These are phyloP conservation scores for Stramonita haemastoma DNA, from an alignment of 2,888 invertebrate species.

Conservation along the genomic window DNA sequence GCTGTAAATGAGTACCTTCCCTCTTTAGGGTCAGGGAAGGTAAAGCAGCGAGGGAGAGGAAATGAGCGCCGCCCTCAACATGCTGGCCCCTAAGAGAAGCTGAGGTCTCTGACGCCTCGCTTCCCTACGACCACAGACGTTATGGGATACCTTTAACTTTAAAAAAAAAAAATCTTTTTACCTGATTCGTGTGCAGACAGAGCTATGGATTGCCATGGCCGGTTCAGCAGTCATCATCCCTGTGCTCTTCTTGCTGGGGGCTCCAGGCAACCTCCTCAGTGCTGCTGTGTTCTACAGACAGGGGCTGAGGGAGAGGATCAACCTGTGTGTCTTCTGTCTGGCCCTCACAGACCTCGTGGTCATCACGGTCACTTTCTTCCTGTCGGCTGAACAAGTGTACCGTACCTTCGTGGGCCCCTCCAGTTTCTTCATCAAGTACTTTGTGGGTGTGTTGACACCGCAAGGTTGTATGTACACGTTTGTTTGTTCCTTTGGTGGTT, in stretches of 20 bases:
- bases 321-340: slow-evolving; percentile 34
- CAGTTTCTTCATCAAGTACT: slow-evolving; percentile 24
- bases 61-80: too few relatives aligned
- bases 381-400: slow-evolving; percentile 21
- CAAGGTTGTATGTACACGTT: neutral
- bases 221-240: neutral
- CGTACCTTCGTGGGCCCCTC: neutral
- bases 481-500: too few relatives aligned
- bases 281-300: slow-evolving; percentile 34
- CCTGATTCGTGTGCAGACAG: neutral
- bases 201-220: neutral
- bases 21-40: too few relatives aligned
- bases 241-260: slow-evolving; percentile 24
- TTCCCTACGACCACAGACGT: too few relatives aligned
- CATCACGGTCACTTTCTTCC: neutral
- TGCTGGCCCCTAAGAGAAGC: too few relatives aligned
- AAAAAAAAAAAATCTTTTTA: neutral
- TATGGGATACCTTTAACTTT: too few relatives aligned
- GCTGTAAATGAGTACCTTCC: too few relatives aligned
- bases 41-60: too few relatives aligned
- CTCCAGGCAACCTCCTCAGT: slow-evolving; percentile 35
- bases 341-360: slow-evolving; percentile 25
- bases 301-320: slow-evolving; percentile 37
- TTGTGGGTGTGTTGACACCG: neutral
- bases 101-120: too few relatives aligned